Base-by-base conservation (phyloP, 2,888 invertebrate genomes). In the Neocrepidodera transversa region DNA sequence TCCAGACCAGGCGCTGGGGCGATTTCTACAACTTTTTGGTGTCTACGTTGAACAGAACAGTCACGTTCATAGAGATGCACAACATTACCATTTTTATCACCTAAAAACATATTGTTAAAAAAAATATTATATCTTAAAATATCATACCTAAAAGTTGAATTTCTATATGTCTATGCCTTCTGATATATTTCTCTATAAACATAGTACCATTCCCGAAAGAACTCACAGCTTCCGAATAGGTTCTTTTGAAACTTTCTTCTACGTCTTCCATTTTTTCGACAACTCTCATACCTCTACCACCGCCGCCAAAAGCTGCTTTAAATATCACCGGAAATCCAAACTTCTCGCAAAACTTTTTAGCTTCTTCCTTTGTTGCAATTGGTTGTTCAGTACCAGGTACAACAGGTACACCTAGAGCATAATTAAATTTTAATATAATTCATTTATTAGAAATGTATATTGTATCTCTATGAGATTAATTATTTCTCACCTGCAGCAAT, bases 21-120 rank as follows among this genome's bases (percentile, higher is more conserved):
- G 64, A 99, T 96, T 83, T 99, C 99, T 0, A 99, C 97, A 0
- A 99, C 93, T 80, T 99, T 99, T 79, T 99, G 99, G 81, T 99
- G 98, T 18, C 99, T 85, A 56, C 99, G 85, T 79, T 99, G 99
- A 0, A 99, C 98, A 0, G 97, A 97, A 78, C 99, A 99, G 79
- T 99, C 99, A 50, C 99, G 85, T 81, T 99, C 99, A 79, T 88
- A 97, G 42, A 99, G 82, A 80, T 99, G 99, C 0, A 98, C 91
- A 5, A 98, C 92, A 78, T 98, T 97, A 20, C 98, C 98, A 0
- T 93, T 92, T 68, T 92, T 89, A 79, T 99, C 99, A 71, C 97
- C 95, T 82, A n/a, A n/a, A n/a, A n/a, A n/a, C n/a, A n/a, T n/a
- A n/a, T n/a, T n/a, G n/a, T n/a, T n/a, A n/a, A n/a, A n/a, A n/a